Evolutionary conservation across 2,797 vertebrate genomes (phyloP).

Genomic region (Adelosebastes latens): DNA sequence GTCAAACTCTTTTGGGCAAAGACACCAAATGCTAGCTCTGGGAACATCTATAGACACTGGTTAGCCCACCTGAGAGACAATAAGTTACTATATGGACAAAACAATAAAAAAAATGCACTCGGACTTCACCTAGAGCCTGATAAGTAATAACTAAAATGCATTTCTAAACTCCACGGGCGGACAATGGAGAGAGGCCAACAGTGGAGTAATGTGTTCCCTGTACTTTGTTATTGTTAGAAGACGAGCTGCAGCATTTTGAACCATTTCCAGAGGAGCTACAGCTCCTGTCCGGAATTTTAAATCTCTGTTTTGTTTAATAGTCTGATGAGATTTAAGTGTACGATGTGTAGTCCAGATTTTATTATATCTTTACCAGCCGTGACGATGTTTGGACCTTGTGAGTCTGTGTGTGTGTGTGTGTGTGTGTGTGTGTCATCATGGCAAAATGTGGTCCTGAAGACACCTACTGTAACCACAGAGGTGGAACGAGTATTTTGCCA

Average conservation of each 20-base stretch:
- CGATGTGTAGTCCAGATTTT: neutral
- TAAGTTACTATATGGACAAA: neutral
- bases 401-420: neutral
- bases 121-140: neutral
- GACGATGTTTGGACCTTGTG: neutral
- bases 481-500: neutral
- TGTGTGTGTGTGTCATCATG: neutral
- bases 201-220: neutral
- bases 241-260: neutral
- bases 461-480: neutral
- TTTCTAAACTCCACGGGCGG: neutral
- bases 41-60: neutral
- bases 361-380: neutral
- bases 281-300: neutral
- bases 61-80: neutral
- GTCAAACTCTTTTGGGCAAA: neutral
- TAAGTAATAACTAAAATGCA: neutral
- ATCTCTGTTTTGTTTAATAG: neutral
- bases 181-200: neutral
- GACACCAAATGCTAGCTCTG: neutral
- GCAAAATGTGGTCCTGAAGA: neutral
- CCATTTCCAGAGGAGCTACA: neutral
- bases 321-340: neutral
- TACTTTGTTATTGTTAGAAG: neutral
- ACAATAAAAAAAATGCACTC: neutral